A percentile compares a stretch with the other conserved stretches of the same genome.
These are phyloP conservation scores for Drosophila rhopaloa DNA, from an alignment of 1,140 invertebrate species.

Conservation along the genomic window DNA sequence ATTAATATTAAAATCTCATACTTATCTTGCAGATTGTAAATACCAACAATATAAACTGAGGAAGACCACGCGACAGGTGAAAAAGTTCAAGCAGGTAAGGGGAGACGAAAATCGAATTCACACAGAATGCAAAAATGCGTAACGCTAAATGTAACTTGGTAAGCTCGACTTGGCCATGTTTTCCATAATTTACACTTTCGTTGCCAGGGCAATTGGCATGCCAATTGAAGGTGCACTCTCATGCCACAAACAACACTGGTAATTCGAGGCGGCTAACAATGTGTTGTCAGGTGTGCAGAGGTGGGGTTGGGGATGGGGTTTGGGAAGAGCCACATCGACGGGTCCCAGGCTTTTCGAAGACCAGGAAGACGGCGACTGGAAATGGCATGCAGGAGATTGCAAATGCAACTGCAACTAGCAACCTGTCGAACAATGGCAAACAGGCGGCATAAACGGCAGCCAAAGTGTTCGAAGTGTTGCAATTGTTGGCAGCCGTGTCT, in stretches of 20 bases:
- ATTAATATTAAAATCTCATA: neutral
- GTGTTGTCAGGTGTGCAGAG: slow-evolving; percentile 46
- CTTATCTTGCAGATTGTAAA: slow-evolving; percentile 43
- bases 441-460: slow-evolving; percentile 20
- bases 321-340: neutral
- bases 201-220: slow-evolving; percentile 59
- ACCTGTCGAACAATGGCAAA: slow-evolving; percentile 23
- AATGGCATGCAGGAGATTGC: slow-evolving; percentile 57
- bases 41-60: slow-evolving; percentile 18
- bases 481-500: slow-evolving; percentile 43
- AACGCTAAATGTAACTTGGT: slow-evolving; percentile 53
- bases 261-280: slow-evolving; percentile 72
- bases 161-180: slow-evolving; percentile 27
- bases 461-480: slow-evolving; percentile 23
- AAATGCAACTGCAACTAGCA: slow-evolving; percentile 41
- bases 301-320: neutral
- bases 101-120: slow-evolving; percentile 34
- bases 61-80: slow-evolving; percentile 51
- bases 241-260: slow-evolving; percentile 64
- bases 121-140: slow-evolving; percentile 76
- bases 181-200: slow-evolving; percentile 51
- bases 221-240: slow-evolving; percentile 37
- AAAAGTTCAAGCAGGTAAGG: slow-evolving; percentile 65
- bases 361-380: slow-evolving; percentile 51
- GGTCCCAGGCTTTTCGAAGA: slow-evolving; percentile 29